A percentile compares a stretch with the other conserved stretches of the same genome.
These are phyloP conservation scores for Drosophila diplacantha DNA, from an alignment of 2,888 invertebrate genomes.

Conservation along the genomic window DNA sequence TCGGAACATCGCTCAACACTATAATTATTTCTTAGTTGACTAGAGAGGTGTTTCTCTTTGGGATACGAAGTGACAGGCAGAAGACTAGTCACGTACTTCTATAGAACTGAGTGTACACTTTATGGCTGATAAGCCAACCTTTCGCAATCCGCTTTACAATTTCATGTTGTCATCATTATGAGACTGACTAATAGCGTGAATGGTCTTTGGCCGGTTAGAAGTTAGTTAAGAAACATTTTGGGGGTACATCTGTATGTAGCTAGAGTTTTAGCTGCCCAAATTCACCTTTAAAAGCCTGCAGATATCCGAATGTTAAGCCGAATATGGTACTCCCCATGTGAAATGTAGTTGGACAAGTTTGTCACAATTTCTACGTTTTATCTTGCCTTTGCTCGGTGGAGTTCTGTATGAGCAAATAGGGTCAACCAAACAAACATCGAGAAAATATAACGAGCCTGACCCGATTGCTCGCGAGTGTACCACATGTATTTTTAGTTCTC, in stretches of 20 bases:
- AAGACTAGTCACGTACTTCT: constrained; percentile 5
- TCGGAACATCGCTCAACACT: constrained; percentile 38
- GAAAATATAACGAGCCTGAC: not conserved
- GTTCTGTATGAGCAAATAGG: constrained; percentile 2
- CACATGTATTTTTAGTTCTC: not conserved
- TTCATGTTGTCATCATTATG: not conserved
- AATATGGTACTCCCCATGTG: not conserved
- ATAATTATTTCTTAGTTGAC: constrained; percentile 31
- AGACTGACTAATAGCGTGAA: constrained; percentile 1
- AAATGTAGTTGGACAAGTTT: not conserved
- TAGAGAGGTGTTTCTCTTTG: constrained; percentile 9
- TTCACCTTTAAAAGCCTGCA: no score
- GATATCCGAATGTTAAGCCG: not conserved
- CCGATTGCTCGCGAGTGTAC: constrained; percentile 2
- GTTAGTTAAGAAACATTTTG: not conserved
- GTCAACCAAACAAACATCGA: constrained; percentile 5
- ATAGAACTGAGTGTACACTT: not conserved
- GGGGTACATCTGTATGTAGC: no score
- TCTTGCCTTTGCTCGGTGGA: not conserved
- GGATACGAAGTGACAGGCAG: constrained; percentile 1
- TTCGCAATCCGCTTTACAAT: not conserved
- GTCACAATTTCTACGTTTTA: not conserved
- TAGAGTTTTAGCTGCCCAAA: not conserved
- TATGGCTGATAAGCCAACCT: constrained; percentile 7
- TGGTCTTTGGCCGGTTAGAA: not conserved